phyloP scores from a whole-genome alignment of 2,113 vertebrate genomes.

The Apteryx owenii region DNA sequence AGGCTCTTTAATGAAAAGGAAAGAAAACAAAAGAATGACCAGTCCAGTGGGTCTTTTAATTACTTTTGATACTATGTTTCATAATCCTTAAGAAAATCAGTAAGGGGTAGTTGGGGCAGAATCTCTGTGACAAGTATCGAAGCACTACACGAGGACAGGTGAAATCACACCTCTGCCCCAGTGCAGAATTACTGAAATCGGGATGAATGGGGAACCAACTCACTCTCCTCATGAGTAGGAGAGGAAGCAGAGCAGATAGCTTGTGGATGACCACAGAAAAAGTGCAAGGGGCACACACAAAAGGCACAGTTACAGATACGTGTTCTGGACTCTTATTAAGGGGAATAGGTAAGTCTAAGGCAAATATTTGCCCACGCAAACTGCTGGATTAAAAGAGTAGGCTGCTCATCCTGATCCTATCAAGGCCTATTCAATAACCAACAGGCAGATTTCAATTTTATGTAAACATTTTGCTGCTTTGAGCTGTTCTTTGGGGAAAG shows the following conservation, averaged over 20 bases:
- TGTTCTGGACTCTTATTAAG: background rate
- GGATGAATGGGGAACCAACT: background rate
- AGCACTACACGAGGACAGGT: background rate
- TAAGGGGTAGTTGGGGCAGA: background rate
- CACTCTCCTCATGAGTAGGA: background rate
- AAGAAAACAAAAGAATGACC: background rate
- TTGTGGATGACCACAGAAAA: background rate
- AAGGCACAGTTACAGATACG: background rate
- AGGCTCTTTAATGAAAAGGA: background rate
- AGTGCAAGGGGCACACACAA: background rate
- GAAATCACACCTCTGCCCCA: background rate
- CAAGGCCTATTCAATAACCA: background rate
- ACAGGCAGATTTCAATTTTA: background rate
- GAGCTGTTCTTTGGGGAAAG: background rate
- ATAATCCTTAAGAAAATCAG: background rate
- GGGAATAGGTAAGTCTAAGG: background rate
- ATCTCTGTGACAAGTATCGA: background rate
- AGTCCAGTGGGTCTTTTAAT: background rate
- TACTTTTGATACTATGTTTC: background rate
- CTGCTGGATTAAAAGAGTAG: background rate
- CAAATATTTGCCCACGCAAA: background rate
- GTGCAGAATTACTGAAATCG: background rate
- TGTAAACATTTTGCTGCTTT: background rate
- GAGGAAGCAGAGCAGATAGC: background rate
- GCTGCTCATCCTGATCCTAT: background rate